Percentiles rank a stretch among this genome's conserved stretches.
phyloP scores from a whole-genome alignment of 2,113 vertebrate genomes.

The Oriolus oriolus region DNA sequence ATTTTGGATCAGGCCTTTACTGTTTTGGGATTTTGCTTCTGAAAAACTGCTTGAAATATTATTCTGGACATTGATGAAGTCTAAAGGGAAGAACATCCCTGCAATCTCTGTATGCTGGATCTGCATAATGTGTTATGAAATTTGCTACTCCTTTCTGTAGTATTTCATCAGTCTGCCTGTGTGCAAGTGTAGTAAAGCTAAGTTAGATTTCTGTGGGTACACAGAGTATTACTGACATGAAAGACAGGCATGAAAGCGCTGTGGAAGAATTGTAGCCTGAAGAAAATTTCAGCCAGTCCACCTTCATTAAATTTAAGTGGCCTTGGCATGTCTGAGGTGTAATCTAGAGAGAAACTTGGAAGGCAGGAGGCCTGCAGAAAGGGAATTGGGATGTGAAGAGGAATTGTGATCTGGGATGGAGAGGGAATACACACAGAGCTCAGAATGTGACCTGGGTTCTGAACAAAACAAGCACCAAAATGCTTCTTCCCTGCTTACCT shows the following conservation, averaged over 20 bases:
- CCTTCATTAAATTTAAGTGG: slow-evolving; percentile 36
- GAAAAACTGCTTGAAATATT: background rate
- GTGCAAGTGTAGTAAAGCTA: background rate
- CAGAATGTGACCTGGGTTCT: background rate
- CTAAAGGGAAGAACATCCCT: background rate
- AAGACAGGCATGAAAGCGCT: background rate
- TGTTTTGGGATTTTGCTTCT: background rate
- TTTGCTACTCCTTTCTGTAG: background rate
- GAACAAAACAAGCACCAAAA: background rate
- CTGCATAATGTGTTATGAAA: background rate
- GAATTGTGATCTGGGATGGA: fast-evolving
- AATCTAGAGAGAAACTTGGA: background rate
- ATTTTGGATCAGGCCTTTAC: background rate
- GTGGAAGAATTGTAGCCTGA: slow-evolving; percentile 36
- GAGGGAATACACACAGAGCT: background rate
- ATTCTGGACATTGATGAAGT: background rate
- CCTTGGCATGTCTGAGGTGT: slow-evolving; percentile 8
- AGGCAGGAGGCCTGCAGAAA: background rate
- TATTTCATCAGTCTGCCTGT: background rate
- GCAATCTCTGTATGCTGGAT: background rate
- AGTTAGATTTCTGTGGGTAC: background rate
- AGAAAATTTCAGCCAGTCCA: slow-evolving; percentile 35
- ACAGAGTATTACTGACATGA: background rate
- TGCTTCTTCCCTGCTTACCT: background rate
- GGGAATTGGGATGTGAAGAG: background rate